phyloP scores from a whole-genome alignment of 2,888 invertebrate genomes.

The Entomobrya proxima region DNA sequence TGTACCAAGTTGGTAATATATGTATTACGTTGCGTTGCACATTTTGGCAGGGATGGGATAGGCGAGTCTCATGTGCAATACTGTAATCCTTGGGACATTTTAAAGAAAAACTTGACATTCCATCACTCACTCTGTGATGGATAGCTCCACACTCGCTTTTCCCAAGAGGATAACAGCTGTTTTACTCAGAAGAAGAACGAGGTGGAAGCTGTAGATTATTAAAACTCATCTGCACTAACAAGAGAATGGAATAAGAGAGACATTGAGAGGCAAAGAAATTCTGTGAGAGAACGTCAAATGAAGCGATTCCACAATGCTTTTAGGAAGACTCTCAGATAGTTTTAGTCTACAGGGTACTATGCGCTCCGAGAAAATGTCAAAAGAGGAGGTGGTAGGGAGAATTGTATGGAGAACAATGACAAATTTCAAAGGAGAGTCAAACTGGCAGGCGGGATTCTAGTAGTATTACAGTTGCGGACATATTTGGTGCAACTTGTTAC shows the following conservation, averaged over 20 bases:
- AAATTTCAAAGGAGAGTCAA: constrained; percentile 55
- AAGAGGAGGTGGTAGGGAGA: constrained; percentile 32
- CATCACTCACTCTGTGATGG: constrained; percentile 68
- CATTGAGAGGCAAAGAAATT: background rate
- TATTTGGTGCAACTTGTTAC: constrained; percentile 24
- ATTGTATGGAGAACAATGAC: constrained; percentile 44
- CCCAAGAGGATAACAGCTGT: constrained; percentile 64
- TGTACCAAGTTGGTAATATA: background rate
- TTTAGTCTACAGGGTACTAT: too few relatives aligned
- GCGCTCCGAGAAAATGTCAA: constrained; percentile 34
- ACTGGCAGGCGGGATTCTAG: constrained; percentile 56
- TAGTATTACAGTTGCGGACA: background rate
- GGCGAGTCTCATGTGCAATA: constrained; percentile 62
- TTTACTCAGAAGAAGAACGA: constrained; percentile 32
- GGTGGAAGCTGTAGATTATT: constrained; percentile 61
- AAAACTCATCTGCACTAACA: constrained; percentile 65
- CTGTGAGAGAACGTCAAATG: constrained; percentile 32
- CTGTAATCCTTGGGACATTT: constrained; percentile 67
- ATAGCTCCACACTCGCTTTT: constrained; percentile 60
- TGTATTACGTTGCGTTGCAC: background rate
- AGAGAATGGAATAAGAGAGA: constrained; percentile 13
- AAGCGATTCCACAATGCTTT: constrained; percentile 31
- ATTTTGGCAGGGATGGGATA: background rate
- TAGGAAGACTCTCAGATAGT: background rate
- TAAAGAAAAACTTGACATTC: constrained; percentile 69